A percentile compares a stretch with the other conserved stretches of the same genome.
These are phyloP conservation scores for Cepphus grylle DNA, from an alignment of 2,113 vertebrate genomes.

Conservation along the genomic window DNA sequence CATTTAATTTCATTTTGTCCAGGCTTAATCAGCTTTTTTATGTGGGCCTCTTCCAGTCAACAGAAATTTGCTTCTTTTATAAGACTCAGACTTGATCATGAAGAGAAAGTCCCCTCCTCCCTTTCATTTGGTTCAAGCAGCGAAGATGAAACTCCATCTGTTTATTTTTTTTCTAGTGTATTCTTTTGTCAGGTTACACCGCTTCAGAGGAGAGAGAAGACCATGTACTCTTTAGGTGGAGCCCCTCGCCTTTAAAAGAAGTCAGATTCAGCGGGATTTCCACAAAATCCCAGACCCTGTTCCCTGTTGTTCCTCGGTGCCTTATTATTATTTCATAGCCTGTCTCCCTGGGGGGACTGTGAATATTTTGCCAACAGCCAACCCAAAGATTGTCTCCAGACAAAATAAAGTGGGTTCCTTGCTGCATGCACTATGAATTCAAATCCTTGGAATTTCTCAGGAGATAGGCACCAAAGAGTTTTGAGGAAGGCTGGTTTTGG, in stretches of 20 bases:
- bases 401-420: background rate
- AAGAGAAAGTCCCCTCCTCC: background rate
- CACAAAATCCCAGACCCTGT: background rate
- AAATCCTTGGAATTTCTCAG: constrained; percentile 11
- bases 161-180: background rate
- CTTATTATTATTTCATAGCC: constrained; percentile 52
- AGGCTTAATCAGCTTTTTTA: background rate
- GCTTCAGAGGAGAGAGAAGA: background rate
- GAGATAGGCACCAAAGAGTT: background rate
- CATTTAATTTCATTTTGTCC: background rate
- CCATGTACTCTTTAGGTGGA: background rate
- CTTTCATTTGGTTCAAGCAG: background rate
- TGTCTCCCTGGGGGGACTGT: background rate
- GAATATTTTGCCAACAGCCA: constrained; percentile 49
- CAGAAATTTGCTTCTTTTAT: background rate
- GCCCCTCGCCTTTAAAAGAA: background rate
- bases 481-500: background rate
- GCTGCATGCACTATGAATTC: background rate
- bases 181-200: background rate
- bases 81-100: background rate
- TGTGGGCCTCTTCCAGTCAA: background rate
- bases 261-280: background rate
- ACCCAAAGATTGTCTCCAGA: constrained; percentile 5
- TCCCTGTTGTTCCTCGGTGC: background rate
- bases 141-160: background rate